Evolutionary conservation across 1,140 invertebrate genomes (phyloP).

Genomic region (Cydia pomonella): DNA sequence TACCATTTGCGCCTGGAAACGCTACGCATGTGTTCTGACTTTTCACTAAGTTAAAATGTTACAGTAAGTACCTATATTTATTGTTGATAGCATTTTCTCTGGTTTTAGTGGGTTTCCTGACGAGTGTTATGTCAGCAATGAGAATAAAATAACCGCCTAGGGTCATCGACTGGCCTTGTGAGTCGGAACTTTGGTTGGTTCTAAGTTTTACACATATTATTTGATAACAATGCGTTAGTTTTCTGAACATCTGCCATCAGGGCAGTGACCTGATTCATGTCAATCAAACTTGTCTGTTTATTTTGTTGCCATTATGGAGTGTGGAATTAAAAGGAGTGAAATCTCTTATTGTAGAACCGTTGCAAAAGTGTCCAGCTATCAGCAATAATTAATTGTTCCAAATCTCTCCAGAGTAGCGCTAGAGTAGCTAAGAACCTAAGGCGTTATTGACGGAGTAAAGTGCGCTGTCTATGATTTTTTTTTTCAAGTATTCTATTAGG

Average conservation of each 20-base stretch:
- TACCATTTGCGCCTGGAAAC: no score
- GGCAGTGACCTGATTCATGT: neutral
- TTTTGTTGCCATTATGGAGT: no score
- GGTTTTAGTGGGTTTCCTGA: neutral
- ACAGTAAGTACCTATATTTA: neutral
- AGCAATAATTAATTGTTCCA: no score
- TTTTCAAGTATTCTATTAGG: no score
- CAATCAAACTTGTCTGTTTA: neutral
- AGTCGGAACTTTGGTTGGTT: neutral
- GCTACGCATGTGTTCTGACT: no score
- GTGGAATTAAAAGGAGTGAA: no score
- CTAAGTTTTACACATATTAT: neutral
- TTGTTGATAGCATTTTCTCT: neutral
- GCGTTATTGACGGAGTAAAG: no score
- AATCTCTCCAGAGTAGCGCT: no score
- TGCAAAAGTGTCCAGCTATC: no score
- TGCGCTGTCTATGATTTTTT: no score
- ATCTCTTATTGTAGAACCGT: no score
- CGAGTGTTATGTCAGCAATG: neutral
- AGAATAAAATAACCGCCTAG: neutral
- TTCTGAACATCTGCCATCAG: neutral
- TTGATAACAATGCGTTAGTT: neutral
- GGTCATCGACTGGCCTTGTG: conserved; percentile 26
- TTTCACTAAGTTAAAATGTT: neutral
- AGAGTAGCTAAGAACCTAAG: no score